Conservation (phyloP, 1,140 invertebrate species). For the Ostrea edulis region DNA sequence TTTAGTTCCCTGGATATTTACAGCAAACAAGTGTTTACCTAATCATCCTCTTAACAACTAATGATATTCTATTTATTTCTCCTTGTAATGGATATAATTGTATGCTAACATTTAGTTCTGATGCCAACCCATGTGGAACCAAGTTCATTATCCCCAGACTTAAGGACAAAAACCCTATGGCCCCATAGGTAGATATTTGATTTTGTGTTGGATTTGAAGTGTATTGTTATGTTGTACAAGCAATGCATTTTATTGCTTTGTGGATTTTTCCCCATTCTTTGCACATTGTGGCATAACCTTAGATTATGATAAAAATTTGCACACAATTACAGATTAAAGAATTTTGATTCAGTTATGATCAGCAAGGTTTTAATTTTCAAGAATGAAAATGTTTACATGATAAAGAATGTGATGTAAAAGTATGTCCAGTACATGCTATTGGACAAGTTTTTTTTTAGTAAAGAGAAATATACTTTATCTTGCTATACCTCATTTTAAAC, state of each 20-base stretch:
- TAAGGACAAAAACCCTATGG: conserved; percentile 13
- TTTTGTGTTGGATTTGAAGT: neutral
- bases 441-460: neutral
- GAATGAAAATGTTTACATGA: neutral
- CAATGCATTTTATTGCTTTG: neutral
- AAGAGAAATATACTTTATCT: neutral
- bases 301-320: neutral
- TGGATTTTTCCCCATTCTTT: conserved; percentile 20
- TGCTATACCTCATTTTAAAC: conserved; percentile 32
- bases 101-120: neutral
- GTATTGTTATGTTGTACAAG: neutral
- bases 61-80: conserved; percentile 27
- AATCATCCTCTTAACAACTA: neutral
- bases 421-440: neutral
- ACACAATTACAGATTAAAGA: neutral
- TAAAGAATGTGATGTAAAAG: neutral
- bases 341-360: neutral
- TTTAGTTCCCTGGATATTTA: neutral
- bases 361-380: neutral
- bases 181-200: conserved; percentile 17
- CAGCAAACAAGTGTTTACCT: conserved; percentile 10
- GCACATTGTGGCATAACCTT: neutral
- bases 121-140: conserved; percentile 24
- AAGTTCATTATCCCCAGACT: conserved; percentile 21
- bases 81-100: neutral